phyloP scores from a whole-genome alignment of 1,140 invertebrate species.

The Ceratina calcarata region DNA sequence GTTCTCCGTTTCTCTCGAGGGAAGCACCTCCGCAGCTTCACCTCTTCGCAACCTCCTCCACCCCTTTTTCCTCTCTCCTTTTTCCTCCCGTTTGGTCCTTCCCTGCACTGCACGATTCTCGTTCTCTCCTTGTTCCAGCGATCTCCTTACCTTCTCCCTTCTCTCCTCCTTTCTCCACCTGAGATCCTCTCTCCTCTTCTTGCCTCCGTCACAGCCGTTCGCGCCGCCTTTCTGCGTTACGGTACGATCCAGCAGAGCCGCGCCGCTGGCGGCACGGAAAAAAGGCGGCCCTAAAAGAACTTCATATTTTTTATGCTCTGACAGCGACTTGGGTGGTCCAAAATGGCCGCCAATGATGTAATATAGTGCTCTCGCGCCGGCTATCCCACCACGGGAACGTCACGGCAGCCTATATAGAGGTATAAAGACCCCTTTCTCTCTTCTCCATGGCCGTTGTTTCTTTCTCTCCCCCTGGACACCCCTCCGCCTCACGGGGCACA shows the following conservation, averaged over 20 bases:
- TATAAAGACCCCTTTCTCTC: slow-evolving; percentile 38
- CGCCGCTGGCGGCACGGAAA: slow-evolving; percentile 77
- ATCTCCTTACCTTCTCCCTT: slow-evolving; percentile 9
- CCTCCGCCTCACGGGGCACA: slow-evolving; percentile 8
- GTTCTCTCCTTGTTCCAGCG: slow-evolving; percentile 19
- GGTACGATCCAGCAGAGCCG: slow-evolving; percentile 69
- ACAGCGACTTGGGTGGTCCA: slow-evolving; percentile 81
- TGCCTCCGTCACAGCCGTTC: slow-evolving; percentile 52
- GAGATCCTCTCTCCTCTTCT: slow-evolving; percentile 19
- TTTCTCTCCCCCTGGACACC: not conserved
- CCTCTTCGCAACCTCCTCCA: slow-evolving; percentile 35
- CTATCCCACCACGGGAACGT: slow-evolving; percentile 50
- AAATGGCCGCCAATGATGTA: slow-evolving; percentile 81
- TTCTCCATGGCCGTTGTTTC: not conserved
- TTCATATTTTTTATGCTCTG: slow-evolving; percentile 81
- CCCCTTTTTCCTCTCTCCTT: slow-evolving; percentile 17
- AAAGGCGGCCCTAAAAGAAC: slow-evolving; percentile 81
- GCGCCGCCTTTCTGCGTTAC: slow-evolving; percentile 71
- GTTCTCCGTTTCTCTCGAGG: slow-evolving; percentile 12
- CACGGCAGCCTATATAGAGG: slow-evolving; percentile 62
- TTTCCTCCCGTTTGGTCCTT: slow-evolving; percentile 16
- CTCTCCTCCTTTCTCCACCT: slow-evolving; percentile 27
- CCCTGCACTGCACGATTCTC: not conserved
- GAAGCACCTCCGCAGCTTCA: not conserved
- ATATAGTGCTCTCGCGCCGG: slow-evolving; percentile 74